A percentile compares a stretch with the other conserved stretches of the same genome.
phyloP scores from a whole-genome alignment of 2,797 vertebrate genomes.

The Pseudopleuronectes americanus region DNA sequence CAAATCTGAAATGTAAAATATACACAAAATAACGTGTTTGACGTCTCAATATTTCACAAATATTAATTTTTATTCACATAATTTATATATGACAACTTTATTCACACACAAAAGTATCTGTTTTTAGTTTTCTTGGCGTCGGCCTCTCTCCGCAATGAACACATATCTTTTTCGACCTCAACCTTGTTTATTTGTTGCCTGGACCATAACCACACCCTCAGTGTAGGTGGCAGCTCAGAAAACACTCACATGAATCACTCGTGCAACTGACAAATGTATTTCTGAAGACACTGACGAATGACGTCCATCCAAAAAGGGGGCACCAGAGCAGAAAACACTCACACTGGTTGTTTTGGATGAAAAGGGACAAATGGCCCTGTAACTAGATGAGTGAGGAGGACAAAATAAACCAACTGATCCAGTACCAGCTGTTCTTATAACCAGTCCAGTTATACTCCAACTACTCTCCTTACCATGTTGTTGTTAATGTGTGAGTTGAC shows the following conservation, averaged over 20 bases:
- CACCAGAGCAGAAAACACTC: background rate
- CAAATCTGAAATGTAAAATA: too few relatives aligned
- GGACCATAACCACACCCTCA: background rate
- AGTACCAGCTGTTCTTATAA: too few relatives aligned
- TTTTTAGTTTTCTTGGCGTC: too few relatives aligned
- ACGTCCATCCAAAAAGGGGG: background rate
- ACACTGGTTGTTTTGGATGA: background rate
- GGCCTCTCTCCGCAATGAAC: too few relatives aligned
- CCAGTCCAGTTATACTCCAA: too few relatives aligned
- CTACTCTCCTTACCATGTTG: too few relatives aligned
- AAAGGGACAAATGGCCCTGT: background rate
- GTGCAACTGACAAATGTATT: background rate
- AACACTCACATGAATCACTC: constrained; percentile 2
- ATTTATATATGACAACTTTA: too few relatives aligned
- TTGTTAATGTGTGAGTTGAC: too few relatives aligned
- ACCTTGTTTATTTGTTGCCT: background rate
- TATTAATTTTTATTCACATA: too few relatives aligned
- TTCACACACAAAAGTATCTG: too few relatives aligned
- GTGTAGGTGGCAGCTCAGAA: background rate
- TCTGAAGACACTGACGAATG: background rate
- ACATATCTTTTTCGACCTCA: background rate
- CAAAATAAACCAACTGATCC: background rate
- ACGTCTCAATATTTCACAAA: too few relatives aligned
- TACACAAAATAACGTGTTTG: too few relatives aligned
- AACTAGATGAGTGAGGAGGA: background rate